A percentile compares a stretch with the other conserved stretches of the same genome.
Conservation (phyloP, 2,888 invertebrate species). For the Gymnocheta viridis region DNA sequence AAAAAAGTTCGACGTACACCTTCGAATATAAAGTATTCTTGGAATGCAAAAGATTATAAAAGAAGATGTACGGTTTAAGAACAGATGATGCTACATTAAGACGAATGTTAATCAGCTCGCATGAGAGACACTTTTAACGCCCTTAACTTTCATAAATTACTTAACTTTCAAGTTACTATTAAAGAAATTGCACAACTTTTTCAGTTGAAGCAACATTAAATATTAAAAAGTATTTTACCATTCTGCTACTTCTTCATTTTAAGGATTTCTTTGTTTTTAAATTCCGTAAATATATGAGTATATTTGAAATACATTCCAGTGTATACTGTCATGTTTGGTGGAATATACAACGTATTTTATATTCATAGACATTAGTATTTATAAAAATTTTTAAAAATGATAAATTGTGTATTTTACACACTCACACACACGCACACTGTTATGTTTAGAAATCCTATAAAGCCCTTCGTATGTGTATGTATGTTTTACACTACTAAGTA, state of each 20-base stretch:
- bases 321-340: neutral
- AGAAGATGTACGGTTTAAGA: too few relatives aligned
- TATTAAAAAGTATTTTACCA: constrained; percentile 16
- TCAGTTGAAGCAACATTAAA: too few relatives aligned
- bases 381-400: constrained; percentile 27
- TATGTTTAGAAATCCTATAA: neutral
- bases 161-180: too few relatives aligned
- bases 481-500: neutral
- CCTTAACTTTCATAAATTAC: too few relatives aligned
- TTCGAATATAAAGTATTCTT: too few relatives aligned
- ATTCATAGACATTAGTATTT: constrained; percentile 40
- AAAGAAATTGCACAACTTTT: too few relatives aligned
- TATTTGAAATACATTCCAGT: neutral
- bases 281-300: neutral
- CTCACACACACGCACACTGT: neutral
- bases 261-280: constrained; percentile 30
- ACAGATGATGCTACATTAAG: too few relatives aligned
- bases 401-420: too few relatives aligned
- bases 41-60: too few relatives aligned
- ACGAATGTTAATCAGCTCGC: too few relatives aligned
- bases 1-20: too few relatives aligned
- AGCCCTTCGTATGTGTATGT: neutral
- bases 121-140: too few relatives aligned
- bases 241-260: neutral
- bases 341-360: constrained; percentile 13